phyloP scores from a whole-genome alignment of 2,888 invertebrate species.

The Conus canariensis region DNA sequence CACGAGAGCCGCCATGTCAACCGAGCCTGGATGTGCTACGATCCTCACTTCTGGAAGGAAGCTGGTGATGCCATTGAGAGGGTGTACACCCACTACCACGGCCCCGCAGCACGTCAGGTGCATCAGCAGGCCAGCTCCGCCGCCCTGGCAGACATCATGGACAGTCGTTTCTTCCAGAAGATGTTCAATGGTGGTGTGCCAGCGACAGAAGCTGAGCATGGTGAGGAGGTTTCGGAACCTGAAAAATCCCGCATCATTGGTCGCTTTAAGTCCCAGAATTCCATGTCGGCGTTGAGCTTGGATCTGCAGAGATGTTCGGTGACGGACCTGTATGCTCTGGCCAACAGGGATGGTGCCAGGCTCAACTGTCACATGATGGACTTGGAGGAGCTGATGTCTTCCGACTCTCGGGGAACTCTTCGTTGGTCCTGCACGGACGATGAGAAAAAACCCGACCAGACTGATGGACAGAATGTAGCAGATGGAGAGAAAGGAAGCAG shows the following conservation, averaged over 20 bases:
- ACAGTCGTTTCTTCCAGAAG: slow-evolving; percentile 34
- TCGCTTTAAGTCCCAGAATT: neutral
- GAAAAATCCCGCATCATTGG: neutral
- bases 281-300: slow-evolving; percentile 36
- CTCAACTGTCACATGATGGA: slow-evolving; percentile 30
- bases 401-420: neutral
- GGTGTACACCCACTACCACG: slow-evolving; percentile 63
- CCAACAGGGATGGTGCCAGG: slow-evolving; percentile 46
- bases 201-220: neutral
- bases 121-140: slow-evolving; percentile 24
- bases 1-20: slow-evolving; percentile 43
- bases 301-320: slow-evolving; percentile 47
- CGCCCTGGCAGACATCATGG: slow-evolving; percentile 43
- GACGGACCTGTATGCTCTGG: slow-evolving; percentile 46
- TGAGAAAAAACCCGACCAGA: neutral
- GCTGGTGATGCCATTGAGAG: slow-evolving; percentile 59
- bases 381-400: neutral
- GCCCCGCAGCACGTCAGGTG: slow-evolving; percentile 52
- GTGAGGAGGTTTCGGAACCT: neutral
- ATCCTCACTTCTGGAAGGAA: slow-evolving; percentile 64
- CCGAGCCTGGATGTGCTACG: slow-evolving; percentile 71
- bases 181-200: neutral
- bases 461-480: neutral
- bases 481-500: neutral
- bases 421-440: neutral